Conservation (phyloP, 1,140 invertebrate species). For the Drosophila teissieri region DNA sequence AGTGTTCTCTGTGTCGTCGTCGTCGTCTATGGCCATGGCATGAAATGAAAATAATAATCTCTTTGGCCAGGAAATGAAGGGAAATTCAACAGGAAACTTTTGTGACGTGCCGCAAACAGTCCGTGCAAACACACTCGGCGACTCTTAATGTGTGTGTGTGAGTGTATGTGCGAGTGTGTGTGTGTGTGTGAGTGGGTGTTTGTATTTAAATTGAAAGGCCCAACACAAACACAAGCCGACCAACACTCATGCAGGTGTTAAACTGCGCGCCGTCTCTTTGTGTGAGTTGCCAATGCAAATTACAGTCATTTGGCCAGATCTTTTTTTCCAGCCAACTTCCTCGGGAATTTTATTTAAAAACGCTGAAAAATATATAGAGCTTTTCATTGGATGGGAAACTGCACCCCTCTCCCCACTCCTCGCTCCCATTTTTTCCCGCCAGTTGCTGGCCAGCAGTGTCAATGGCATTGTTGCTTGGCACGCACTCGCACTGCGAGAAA, state of each 20-base stretch:
- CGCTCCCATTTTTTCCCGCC: constrained; percentile 6
- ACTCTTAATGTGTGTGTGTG: neutral
- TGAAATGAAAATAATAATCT: constrained; percentile 81
- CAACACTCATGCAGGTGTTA: constrained; percentile 53
- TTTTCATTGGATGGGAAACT: constrained; percentile 14
- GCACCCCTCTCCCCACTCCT: neutral
- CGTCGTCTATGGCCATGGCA: constrained; percentile 58
- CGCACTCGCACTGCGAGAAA: constrained; percentile 28
- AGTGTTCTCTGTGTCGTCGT: constrained; percentile 45
- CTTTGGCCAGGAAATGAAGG: constrained; percentile 78
- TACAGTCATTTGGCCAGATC: constrained; percentile 52
- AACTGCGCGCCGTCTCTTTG: constrained; percentile 36
- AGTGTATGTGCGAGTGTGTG: constrained; percentile 1
- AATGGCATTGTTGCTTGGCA: constrained; percentile 50
- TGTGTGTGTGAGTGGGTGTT: constrained; percentile 10
- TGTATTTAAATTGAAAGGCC: constrained; percentile 61
- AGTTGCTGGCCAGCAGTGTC: constrained; percentile 11
- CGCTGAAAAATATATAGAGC: constrained; percentile 26
- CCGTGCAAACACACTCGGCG: constrained; percentile 49
- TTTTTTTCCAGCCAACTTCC: constrained; percentile 17
- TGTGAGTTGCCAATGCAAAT: constrained; percentile 53
- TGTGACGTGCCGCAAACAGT: constrained; percentile 78
- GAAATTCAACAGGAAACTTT: constrained; percentile 81
- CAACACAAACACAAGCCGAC: constrained; percentile 29
- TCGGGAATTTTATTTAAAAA: constrained; percentile 45